Conservation (phyloP, 2,888 invertebrate genomes). For the Patella ulyssiponensis region DNA sequence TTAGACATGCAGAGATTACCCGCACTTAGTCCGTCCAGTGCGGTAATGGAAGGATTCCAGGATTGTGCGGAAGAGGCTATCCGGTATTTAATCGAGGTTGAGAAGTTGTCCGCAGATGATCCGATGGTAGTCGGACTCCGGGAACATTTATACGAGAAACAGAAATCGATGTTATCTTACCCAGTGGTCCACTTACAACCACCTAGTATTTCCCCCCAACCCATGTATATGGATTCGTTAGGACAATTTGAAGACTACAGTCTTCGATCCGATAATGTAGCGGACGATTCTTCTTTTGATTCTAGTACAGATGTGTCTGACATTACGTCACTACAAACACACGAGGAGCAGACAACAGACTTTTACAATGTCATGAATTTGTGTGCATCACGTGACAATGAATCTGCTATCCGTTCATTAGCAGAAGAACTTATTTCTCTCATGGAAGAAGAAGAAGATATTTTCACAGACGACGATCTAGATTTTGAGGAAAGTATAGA, state of each 20-base stretch:
- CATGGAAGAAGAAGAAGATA: constrained; percentile 34
- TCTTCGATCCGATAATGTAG: constrained; percentile 24
- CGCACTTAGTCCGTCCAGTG: constrained; percentile 23
- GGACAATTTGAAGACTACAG: constrained; percentile 22
- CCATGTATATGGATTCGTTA: background rate
- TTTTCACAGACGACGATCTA: constrained; percentile 36
- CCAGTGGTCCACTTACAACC: background rate
- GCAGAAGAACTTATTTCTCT: constrained; percentile 45
- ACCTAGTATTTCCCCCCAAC: background rate
- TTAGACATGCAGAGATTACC: constrained; percentile 27
- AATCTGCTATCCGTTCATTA: constrained; percentile 37
- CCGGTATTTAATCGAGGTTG: constrained; percentile 52
- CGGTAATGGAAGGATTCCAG: constrained; percentile 48
- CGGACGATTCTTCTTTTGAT: constrained; percentile 11
- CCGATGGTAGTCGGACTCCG: constrained; percentile 49
- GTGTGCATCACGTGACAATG: constrained; percentile 21
- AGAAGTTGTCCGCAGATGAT: constrained; percentile 45
- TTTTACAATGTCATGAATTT: background rate
- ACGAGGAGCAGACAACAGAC: background rate
- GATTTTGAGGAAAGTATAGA: no score
- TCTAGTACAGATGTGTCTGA: constrained; percentile 16
- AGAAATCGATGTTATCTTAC: constrained; percentile 15
- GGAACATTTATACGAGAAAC: constrained; percentile 46
- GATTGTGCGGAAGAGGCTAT: constrained; percentile 55
- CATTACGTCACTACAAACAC: background rate